These are phyloP conservation scores for Carassius gibelio DNA, from an alignment of 2,113 vertebrate genomes.

Conservation along the genomic window DNA sequence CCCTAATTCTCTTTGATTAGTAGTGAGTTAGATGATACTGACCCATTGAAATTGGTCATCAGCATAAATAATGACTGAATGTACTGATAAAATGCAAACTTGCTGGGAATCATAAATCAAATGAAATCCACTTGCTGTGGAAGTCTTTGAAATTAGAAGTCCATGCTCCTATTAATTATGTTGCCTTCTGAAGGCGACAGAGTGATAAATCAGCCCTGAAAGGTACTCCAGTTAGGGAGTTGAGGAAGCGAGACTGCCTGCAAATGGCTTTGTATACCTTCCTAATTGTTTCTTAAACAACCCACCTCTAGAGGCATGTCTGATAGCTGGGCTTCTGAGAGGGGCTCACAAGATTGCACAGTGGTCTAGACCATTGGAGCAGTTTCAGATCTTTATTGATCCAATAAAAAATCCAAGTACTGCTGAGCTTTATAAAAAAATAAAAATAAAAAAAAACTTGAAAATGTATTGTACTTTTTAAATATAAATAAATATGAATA, in stretches of 20 bases:
- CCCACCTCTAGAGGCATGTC: conserved; percentile 85
- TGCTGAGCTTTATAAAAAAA: too few species aligned
- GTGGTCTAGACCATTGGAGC: neutral
- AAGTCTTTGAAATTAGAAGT: conserved; percentile 99
- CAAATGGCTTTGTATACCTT: conserved; percentile 98
- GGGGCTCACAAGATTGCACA: conserved; percentile 39
- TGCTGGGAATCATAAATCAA: conserved; percentile 99
- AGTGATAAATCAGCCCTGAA: conserved; percentile 99
- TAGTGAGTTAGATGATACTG: conserved; percentile 97
- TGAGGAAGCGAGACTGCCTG: conserved; percentile 91
- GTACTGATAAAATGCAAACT: conserved; percentile 99
- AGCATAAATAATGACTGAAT: conserved; percentile 99
- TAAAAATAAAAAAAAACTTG: too few species aligned
- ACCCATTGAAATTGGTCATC: conserved; percentile 99
- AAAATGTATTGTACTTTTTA: too few species aligned
- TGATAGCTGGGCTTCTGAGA: conserved; percentile 72
- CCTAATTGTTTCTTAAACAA: conserved; percentile 99
- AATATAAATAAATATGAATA: too few species aligned
- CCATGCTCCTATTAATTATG: conserved; percentile 99
- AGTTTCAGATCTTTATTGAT: neutral
- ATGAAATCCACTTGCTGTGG: conserved; percentile 99
- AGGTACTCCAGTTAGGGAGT: conserved; percentile 94
- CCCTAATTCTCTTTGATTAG: conserved; percentile 99
- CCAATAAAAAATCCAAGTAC: too few species aligned
- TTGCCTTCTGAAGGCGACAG: conserved; percentile 99